A percentile compares a stretch with the other conserved stretches of the same genome.
These are phyloP conservation scores for Stegophylla sp. DNA, from an alignment of 2,888 invertebrate species.

Conservation along the genomic window DNA sequence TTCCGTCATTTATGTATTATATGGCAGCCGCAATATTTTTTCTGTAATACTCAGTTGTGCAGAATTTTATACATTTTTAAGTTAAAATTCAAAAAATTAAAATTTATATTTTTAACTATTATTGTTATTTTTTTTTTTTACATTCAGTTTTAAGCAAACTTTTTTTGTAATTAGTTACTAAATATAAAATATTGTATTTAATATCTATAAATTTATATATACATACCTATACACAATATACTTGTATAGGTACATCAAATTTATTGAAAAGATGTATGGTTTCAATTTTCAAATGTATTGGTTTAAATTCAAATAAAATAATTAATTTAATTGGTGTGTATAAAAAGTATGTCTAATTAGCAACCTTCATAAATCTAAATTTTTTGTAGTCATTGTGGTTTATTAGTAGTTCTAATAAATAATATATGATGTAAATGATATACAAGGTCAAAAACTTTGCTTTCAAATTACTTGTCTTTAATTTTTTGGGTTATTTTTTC, in stretches of 20 bases:
- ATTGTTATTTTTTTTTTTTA: not conserved
- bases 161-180: slow-evolving; percentile 15
- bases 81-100: slow-evolving; percentile 1
- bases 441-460: too few species aligned
- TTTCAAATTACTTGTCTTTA: too few species aligned
- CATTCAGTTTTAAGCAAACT: not conserved
- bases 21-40: not conserved
- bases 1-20: slow-evolving; percentile 6
- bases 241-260: not conserved
- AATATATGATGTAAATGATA: too few species aligned
- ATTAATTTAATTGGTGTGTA: slow-evolving; percentile 5
- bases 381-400: too few species aligned
- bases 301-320: slow-evolving; percentile 36
- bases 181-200: slow-evolving; percentile 19
- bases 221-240: not conserved
- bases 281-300: slow-evolving; percentile 37
- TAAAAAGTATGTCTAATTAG: too few species aligned
- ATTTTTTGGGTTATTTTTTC: too few species aligned
- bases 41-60: slow-evolving; percentile 1
- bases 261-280: slow-evolving; percentile 26
- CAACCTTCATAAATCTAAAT: too few species aligned
- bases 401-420: too few species aligned
- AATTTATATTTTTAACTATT: slow-evolving; percentile 24
- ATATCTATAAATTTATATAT: not conserved
- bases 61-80: slow-evolving; percentile 6